These are phyloP conservation scores for Coreius guichenoti DNA, from an alignment of 2,797 vertebrate species.

Conservation along the genomic window DNA sequence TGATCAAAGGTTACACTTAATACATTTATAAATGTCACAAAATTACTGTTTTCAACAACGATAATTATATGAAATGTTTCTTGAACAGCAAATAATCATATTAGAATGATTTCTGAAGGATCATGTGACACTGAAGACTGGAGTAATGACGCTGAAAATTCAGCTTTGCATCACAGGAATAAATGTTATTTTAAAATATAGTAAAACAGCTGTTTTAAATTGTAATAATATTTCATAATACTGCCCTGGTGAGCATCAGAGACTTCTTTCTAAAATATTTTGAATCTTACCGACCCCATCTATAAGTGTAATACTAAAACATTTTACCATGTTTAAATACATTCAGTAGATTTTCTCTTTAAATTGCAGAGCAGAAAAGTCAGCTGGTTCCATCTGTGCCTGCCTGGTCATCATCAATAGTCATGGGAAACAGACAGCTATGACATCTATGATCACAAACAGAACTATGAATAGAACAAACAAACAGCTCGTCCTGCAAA, in stretches of 20 bases:
- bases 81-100: neutral
- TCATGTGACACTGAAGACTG: neutral
- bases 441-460: slow-evolving; percentile 14
- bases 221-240: neutral
- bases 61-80: neutral
- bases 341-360: neutral
- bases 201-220: neutral
- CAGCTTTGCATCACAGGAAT: neutral
- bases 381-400: neutral
- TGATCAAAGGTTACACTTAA: too few relatives aligned
- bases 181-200: neutral
- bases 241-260: neutral
- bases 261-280: neutral
- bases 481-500: neutral
- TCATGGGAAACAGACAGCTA: slow-evolving; percentile 13
- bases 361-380: neutral
- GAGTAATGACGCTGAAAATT: neutral
- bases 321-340: neutral
- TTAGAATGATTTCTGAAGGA: neutral
- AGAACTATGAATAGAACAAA: slow-evolving; percentile 16
- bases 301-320: neutral
- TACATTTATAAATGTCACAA: too few relatives aligned
- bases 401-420: slow-evolving; percentile 14
- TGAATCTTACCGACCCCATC: neutral
- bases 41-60: neutral